Evolutionary conservation across 2,797 vertebrate species (phyloP).

Genomic region (Crocidura indochinensis): DNA sequence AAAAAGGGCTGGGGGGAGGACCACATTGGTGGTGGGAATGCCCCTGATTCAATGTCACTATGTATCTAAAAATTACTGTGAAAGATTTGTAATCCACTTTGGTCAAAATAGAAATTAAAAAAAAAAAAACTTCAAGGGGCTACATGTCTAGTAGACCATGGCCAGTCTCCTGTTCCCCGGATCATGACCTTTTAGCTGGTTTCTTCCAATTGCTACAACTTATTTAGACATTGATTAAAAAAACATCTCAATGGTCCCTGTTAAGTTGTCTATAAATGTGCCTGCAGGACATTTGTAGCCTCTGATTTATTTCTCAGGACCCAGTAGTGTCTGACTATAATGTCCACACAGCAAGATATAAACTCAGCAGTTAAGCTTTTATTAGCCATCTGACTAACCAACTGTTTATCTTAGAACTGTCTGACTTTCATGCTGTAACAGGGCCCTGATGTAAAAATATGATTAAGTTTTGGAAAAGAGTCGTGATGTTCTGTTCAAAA

Average conservation of each 20-base stretch:
- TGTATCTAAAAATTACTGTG: too few relatives aligned
- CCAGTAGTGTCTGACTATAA: slow-evolving; percentile 30
- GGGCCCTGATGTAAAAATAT: slow-evolving; percentile 64
- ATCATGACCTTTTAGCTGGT: neutral
- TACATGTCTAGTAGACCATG: neutral
- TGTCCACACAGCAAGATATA: slow-evolving; percentile 28
- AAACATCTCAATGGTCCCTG: neutral
- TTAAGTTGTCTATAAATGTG: slow-evolving; percentile 56
- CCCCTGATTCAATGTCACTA: too few relatives aligned
- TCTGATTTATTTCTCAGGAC: slow-evolving; percentile 75
- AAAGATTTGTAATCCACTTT: too few relatives aligned
- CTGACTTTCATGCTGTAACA: slow-evolving; percentile 65
- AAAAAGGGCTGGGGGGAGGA: too few relatives aligned
- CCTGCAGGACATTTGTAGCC: slow-evolving; percentile 67
- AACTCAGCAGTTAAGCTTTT: slow-evolving; percentile 58
- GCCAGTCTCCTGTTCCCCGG: neutral
- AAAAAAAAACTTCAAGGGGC: neutral
- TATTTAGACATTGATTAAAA: slow-evolving; percentile 5
- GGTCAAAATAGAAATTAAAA: too few relatives aligned
- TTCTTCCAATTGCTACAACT: neutral
- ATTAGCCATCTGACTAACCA: slow-evolving; percentile 68
- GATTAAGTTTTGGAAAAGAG: slow-evolving; percentile 73
- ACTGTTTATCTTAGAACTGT: slow-evolving; percentile 66
- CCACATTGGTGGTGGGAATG: too few relatives aligned
- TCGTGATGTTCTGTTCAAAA: slow-evolving; percentile 68